A percentile compares a stretch with the other conserved stretches of the same genome.
These are phyloP conservation scores for Medauroidea extradentata DNA, from an alignment of 1,140 invertebrate species.

Conservation along the genomic window DNA sequence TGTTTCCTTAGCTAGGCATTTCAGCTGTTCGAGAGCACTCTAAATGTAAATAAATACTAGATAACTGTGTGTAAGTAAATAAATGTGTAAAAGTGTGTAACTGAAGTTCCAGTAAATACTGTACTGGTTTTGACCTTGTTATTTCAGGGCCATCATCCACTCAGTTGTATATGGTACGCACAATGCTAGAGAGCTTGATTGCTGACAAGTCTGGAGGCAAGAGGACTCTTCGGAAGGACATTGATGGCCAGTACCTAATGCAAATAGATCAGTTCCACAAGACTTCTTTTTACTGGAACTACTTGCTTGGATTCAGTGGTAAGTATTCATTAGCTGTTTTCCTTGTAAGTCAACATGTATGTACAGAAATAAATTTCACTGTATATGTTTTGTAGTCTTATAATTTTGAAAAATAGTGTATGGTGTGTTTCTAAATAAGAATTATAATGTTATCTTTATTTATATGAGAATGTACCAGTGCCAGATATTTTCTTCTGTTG, in stretches of 20 bases:
- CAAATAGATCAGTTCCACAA: constrained; percentile 96
- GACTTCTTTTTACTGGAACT: constrained; percentile 95
- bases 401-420: too few species aligned
- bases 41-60: not conserved
- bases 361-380: too few species aligned
- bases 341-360: too few species aligned
- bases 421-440: too few species aligned
- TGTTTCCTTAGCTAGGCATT: too few species aligned
- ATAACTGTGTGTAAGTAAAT: not conserved
- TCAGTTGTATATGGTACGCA: constrained; percentile 98
- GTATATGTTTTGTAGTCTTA: too few species aligned
- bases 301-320: constrained; percentile 89
- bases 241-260: constrained; percentile 86
- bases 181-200: constrained; percentile 96
- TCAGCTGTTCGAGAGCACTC: too few species aligned
- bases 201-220: constrained; percentile 96
- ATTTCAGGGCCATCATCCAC: constrained; percentile 76
- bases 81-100: not conserved
- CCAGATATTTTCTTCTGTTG: too few species aligned
- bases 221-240: constrained; percentile 90
- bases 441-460: too few species aligned
- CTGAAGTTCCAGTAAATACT: not conserved
- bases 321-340: too few species aligned
- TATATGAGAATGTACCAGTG: too few species aligned
- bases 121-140: constrained; percentile 11